These are phyloP conservation scores for Meloe dianella DNA, from an alignment of 2,888 invertebrate species.

Conservation along the genomic window DNA sequence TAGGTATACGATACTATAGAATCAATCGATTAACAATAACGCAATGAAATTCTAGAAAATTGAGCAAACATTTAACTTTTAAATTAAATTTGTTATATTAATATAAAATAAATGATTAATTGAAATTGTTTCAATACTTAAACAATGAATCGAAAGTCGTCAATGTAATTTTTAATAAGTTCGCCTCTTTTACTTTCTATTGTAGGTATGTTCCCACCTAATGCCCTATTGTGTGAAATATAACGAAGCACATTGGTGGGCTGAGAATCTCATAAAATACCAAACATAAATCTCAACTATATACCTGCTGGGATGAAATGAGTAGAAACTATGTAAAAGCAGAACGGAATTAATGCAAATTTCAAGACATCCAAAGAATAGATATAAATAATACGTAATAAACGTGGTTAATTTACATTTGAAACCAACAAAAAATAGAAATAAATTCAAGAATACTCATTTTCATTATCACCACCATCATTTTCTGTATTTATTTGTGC, in stretches of 20 bases:
- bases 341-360: constrained; percentile 13
- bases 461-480: not conserved
- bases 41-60: not conserved
- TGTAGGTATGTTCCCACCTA: not conserved
- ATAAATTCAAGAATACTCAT: not conserved
- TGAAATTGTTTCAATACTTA: not conserved
- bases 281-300: constrained; percentile 12
- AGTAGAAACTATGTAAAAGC: constrained; percentile 12
- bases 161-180: not conserved
- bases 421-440: not conserved
- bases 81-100: not conserved
- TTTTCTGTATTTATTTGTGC: not conserved
- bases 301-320: constrained; percentile 13
- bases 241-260: constrained; percentile 9
- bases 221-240: constrained; percentile 9
- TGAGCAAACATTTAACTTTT: not conserved
- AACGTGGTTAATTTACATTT: constrained; percentile 8
- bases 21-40: not conserved
- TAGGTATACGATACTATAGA: not conserved
- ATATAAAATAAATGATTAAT: not conserved
- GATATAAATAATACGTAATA: constrained; percentile 11
- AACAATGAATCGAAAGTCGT: not conserved
- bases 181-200: not conserved
- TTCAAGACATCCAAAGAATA: constrained; percentile 10
- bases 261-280: constrained; percentile 11